A percentile compares a stretch with the other conserved stretches of the same genome.
Evolutionary conservation across 2,888 invertebrate genomes (phyloP).

Genomic region (Synergus umbraculus): DNA sequence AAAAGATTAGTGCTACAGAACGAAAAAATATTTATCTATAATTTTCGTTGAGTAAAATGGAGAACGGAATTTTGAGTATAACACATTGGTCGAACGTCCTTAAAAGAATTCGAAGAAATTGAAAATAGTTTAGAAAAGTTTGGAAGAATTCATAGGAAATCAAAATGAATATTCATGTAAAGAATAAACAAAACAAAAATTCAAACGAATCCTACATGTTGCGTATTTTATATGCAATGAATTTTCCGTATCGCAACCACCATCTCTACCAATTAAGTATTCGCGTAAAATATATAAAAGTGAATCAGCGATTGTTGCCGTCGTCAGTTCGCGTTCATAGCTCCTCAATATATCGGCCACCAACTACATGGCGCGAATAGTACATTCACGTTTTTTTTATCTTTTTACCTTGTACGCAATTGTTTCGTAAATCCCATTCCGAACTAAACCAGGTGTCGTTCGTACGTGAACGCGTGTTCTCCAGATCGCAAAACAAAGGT

Average conservation of each 20-base stretch:
- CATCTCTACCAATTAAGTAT: slow-evolving; percentile 46
- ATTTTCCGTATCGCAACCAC: neutral
- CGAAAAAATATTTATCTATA: no score
- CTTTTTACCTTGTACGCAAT: neutral
- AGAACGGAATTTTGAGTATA: no score
- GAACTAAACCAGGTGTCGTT: neutral
- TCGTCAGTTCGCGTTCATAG: slow-evolving; percentile 54
- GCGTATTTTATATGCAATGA: neutral
- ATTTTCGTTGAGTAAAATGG: no score
- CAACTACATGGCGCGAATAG: slow-evolving; percentile 1
- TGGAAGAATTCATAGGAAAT: no score
- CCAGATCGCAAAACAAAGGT: neutral
- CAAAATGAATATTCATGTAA: no score
- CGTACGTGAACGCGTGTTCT: neutral
- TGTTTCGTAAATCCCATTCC: neutral
- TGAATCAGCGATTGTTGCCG: slow-evolving; percentile 64
- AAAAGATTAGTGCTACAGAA: no score
- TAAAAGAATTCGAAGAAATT: no score
- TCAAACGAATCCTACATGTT: no score
- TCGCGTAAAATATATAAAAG: slow-evolving; percentile 65
- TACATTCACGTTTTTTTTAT: slow-evolving; percentile 9
- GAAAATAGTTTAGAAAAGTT: no score
- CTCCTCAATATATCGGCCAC: no score
- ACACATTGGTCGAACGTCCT: no score
- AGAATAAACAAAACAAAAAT: no score